A percentile compares a stretch with the other conserved stretches of the same genome.
Evolutionary conservation across 2,888 invertebrate genomes (phyloP).

Genomic region (Pyrocoelia pectoralis): DNA sequence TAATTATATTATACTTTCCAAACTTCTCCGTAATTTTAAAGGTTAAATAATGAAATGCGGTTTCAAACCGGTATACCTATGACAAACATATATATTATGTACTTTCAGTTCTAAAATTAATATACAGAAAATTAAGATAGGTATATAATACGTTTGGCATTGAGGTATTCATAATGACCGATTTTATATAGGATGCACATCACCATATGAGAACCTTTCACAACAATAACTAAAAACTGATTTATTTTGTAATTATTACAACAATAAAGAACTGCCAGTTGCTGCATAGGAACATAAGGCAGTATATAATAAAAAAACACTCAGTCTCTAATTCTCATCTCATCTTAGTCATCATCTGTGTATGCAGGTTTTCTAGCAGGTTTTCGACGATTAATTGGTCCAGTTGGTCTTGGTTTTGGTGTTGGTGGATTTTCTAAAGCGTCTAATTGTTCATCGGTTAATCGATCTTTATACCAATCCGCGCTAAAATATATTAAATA

Average conservation of each 20-base stretch:
- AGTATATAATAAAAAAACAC: too few species aligned
- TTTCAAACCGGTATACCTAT: constrained; percentile 3
- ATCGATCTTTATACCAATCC: constrained; percentile 88
- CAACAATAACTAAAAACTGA: neutral
- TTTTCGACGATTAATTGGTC: constrained; percentile 63
- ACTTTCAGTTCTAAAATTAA: constrained; percentile 5
- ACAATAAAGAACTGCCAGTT: constrained; percentile 10
- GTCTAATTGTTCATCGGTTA: constrained; percentile 81
- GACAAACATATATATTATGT: neutral
- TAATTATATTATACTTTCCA: neutral
- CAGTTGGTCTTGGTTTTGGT: constrained; percentile 66
- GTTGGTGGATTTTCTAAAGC: constrained; percentile 82
- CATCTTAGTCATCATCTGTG: constrained; percentile 40
- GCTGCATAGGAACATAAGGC: constrained; percentile 20
- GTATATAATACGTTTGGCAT: too few species aligned
- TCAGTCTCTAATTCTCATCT: constrained; percentile 31
- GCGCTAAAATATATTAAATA: constrained; percentile 64
- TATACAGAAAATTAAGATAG: too few species aligned
- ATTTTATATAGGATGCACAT: neutral
- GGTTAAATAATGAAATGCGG: constrained; percentile 3
- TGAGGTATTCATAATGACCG: too few species aligned
- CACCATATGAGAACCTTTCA: neutral
- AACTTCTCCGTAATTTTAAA: neutral
- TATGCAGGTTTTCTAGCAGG: constrained; percentile 49
- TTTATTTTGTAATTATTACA: constrained; percentile 1